A percentile compares a stretch with the other conserved stretches of the same genome.
phyloP scores from a whole-genome alignment of 2,113 vertebrate species.

The Urocynchramus pylzowi region DNA sequence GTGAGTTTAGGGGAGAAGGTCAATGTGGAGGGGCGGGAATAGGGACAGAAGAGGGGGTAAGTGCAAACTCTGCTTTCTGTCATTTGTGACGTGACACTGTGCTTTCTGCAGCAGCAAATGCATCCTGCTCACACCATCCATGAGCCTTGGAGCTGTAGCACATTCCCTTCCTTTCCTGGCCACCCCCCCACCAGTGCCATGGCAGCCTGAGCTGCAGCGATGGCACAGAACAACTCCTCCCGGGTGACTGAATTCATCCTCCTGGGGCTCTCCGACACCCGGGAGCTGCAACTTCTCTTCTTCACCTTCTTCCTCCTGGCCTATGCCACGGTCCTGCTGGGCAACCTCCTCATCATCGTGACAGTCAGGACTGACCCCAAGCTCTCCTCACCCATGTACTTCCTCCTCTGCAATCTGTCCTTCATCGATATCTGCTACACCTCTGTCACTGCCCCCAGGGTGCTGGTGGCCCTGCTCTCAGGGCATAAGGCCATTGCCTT shows the following conservation, averaged over 20 bases:
- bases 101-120: neutral
- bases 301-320: constrained; percentile 43
- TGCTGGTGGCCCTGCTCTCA: constrained; percentile 48
- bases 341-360: constrained; percentile 61
- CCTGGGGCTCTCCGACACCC: constrained; percentile 38
- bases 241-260: constrained; percentile 64
- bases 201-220: neutral
- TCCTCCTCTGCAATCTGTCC: constrained; percentile 65
- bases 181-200: neutral
- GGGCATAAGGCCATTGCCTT: constrained; percentile 52
- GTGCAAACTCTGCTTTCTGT: neutral
- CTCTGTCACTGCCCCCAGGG: constrained; percentile 53
- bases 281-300: constrained; percentile 31
- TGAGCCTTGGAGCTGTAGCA: neutral
- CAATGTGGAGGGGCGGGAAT: neutral
- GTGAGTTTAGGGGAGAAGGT: neutral
- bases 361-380: constrained; percentile 27
- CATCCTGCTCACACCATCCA: neutral
- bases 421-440: constrained; percentile 63
- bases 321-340: constrained; percentile 49
- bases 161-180: neutral
- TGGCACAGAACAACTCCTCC: constrained; percentile 42
- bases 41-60: neutral
- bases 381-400: constrained; percentile 61
- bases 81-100: neutral